Evolutionary conservation across 2,888 invertebrate species (phyloP), one percentile per base, ranked within the genome.

Genomic region (Iselma pallidipennis): DNA sequence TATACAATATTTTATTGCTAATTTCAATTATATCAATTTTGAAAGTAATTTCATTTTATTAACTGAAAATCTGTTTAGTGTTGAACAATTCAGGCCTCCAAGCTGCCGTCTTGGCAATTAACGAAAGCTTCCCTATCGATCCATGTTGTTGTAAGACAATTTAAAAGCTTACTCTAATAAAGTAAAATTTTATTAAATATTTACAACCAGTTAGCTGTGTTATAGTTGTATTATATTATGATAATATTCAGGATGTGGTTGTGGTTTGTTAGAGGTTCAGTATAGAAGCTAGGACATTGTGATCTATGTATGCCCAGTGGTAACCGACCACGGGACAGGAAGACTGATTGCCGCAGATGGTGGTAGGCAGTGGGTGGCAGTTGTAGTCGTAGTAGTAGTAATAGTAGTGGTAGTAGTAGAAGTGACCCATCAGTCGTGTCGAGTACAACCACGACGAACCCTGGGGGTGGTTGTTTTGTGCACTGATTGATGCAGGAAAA

Each of bases 331-430:
- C 70, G 62, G 71, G 75, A 77, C 76, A 74, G 74, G 69, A 73
- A 75, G 73, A 77, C 67, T 74, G 74, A 77, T 73, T 67, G 73
- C 69, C 65, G 62, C 69, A 69, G 70, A 72, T 71, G 73, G 69
- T 71, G 70, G 73, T 74, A 71, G 68, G 73, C n/a, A n/a, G n/a
- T n/a, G n/a, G n/a, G n/a, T n/a, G n/a, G n/a, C n/a, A n/a, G n/a
- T n/a, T n/a, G n/a, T n/a, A n/a, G n/a, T n/a, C n/a, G 73, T 72
- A 74, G 69, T 71, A 37, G 37, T 16, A 16, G 5, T 10, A 16
- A 12, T 33, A 37, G 9, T 37, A 37, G 37, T 37, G 16, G 9
- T 37, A 37, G 37, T 37, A 7, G 37, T 16, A n/a, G n/a, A n/a
- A n/a, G n/a, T 2, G 2, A 4, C 4, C 16, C 37, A 33, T 33